These are phyloP conservation scores for Sebastes diploproa DNA, from an alignment of 2,797 vertebrate genomes.

Conservation along the genomic window DNA sequence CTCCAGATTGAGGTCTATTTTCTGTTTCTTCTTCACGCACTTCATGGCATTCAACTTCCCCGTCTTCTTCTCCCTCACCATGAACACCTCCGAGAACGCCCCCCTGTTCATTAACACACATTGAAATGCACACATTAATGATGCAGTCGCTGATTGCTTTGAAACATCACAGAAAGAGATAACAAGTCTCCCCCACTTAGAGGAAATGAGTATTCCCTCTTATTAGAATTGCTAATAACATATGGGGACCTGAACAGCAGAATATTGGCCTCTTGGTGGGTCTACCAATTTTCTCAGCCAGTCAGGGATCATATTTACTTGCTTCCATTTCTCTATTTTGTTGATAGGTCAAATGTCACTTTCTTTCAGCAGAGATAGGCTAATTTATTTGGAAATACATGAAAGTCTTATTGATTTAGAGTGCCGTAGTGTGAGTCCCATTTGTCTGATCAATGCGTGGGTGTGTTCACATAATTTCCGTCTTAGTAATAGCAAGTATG, in stretches of 20 bases:
- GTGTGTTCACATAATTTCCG: no score
- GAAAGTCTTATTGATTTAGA: neutral
- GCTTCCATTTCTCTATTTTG: neutral
- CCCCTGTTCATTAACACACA: constrained; percentile 80
- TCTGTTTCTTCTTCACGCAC: constrained; percentile 95
- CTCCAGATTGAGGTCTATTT: constrained; percentile 89
- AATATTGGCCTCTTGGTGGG: neutral
- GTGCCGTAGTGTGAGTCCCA: neutral
- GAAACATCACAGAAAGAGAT: neutral
- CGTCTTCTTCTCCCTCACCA: constrained; percentile 94
- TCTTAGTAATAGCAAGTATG: no score
- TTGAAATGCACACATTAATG: neutral
- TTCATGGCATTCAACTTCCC: constrained; percentile 93
- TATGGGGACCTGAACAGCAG: neutral
- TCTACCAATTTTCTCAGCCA: neutral
- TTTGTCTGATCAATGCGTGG: neutral
- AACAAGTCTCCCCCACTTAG: neutral
- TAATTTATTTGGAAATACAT: neutral
- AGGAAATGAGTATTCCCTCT: constrained; percentile 1
- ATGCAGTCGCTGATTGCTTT: neutral
- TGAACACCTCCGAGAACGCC: constrained; percentile 96
- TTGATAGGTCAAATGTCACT: neutral
- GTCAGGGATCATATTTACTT: neutral
- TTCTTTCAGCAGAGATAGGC: neutral
- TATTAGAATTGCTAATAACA: constrained; percentile 10